Base-by-base conservation (phyloP, 92 coral and sea anemone species). In the Bergia puertoricense region DNA sequence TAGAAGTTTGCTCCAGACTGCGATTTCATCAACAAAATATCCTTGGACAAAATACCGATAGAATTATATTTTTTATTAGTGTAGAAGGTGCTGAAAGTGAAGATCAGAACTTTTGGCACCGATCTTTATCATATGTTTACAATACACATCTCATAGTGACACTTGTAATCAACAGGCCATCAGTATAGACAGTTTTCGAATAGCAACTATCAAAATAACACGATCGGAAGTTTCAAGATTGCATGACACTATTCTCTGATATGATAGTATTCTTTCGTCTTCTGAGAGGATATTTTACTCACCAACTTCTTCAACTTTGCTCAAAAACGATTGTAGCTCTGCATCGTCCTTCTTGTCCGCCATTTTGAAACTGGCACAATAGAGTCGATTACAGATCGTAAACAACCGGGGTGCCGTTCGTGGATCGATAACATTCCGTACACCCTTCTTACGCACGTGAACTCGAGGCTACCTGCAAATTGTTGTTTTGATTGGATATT, bases 271-370 rank as follows among this genome's bases (percentile, higher is more conserved):
- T 10, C 18, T 56, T n/a, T 36, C 37, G n/a, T 69, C 1, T 15
- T 38, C 41, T 45, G 11, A 50, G 30, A 82, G 30, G 3, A 77
- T 1, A 85, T 23, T 48, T 36, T 46, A 38, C 94, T 81, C 73
- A 96, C 98, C 98, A 57, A 96, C 92, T 81, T 96, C 98, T 81
- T 96, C 98, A 72, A 96, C 98, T 92, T 96, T 93, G 45, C 91
- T 92, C 22, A 96, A 94, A 90, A 96, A 96, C 80, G 91, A 89
- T 74, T 90, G 90, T 22, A 96, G 76, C 69, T 91, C 98, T 84
- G 91, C 98, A 67, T 89, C 92, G 66, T 91, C 92, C 37, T 81
- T 86, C 22, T 92, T 82, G 81, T 94, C 96, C 93, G 92, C 94
- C 95, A 93, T 92, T 89, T 91, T 92, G 56, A 66, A 72, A 75